These are phyloP conservation scores for Anodontia alba DNA, from an alignment of 2,888 invertebrate species.

Conservation along the genomic window DNA sequence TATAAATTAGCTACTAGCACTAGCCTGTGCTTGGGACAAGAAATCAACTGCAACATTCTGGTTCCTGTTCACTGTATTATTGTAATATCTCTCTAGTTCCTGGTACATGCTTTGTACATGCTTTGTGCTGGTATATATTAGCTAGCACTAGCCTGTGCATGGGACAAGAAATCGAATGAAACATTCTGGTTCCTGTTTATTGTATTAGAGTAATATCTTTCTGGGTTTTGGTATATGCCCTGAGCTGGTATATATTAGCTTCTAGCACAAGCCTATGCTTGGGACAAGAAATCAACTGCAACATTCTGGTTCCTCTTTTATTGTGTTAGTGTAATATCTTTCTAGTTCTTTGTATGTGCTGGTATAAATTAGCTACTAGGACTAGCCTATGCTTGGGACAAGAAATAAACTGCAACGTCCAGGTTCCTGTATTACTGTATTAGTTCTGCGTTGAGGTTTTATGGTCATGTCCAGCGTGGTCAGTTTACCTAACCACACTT, in stretches of 20 bases:
- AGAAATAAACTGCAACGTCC: background rate
- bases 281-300: background rate
- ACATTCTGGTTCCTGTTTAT: background rate
- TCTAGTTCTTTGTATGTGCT: constrained; percentile 16
- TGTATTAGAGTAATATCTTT: background rate
- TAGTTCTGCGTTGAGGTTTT: no score
- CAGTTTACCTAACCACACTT: no score
- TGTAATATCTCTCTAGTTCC: no score
- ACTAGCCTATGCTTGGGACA: background rate
- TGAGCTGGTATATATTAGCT: background rate
- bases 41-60: no score
- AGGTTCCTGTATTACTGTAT: no score
- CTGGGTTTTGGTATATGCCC: constrained; percentile 13
- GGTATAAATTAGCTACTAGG: background rate
- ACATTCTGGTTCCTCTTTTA: no score
- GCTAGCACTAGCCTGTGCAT: constrained; percentile 28
- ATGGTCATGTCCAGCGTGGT: no score
- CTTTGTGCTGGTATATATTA: constrained; percentile 9
- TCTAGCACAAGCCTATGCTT: background rate
- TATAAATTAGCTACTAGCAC: no score
- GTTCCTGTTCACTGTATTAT: no score
- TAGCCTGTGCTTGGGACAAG: no score
- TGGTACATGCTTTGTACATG: no score
- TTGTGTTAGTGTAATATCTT: background rate
- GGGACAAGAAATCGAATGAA: constrained; percentile 4